Conservation (phyloP, 2,113 vertebrate species). For the Ondatra zibethicus region DNA sequence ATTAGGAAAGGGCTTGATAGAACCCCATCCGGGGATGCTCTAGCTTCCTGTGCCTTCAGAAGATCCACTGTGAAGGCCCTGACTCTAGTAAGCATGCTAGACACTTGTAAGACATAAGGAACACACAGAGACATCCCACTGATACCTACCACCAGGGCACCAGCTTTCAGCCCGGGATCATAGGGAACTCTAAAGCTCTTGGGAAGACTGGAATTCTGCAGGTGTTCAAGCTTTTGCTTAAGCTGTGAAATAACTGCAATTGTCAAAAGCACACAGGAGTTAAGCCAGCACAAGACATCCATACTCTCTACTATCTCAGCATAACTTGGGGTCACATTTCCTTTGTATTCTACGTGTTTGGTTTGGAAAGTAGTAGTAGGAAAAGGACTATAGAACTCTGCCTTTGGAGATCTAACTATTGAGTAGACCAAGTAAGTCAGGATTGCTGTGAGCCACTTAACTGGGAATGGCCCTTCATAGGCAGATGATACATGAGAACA, state of each 20-base stretch:
- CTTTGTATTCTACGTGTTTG: not conserved
- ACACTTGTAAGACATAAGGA: not conserved
- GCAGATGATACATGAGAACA: not conserved
- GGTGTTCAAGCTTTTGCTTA: constrained; percentile 95
- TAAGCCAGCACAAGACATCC: constrained; percentile 16
- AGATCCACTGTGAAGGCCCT: not conserved
- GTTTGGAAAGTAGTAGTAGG: not conserved
- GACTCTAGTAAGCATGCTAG: not conserved
- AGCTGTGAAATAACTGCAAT: constrained; percentile 94
- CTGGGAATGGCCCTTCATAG: too few relatives aligned
- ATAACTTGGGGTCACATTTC: not conserved
- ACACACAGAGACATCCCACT: not conserved
- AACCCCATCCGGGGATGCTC: not conserved
- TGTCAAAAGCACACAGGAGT: constrained; percentile 69
- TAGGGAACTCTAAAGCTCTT: constrained; percentile 96
- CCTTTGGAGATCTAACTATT: constrained; percentile 20
- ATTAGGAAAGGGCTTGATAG: not conserved
- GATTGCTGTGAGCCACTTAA: not conserved
- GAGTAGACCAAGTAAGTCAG: not conserved
- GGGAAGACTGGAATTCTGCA: constrained; percentile 93
- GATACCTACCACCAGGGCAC: constrained; percentile 91
- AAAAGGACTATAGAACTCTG: not conserved
- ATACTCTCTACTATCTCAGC: not conserved
- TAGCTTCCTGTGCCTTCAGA: not conserved
- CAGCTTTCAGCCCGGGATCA: constrained; percentile 96